Evolutionary conservation across 23 tunicate genomes (phyloP).

Genomic region (Styela plicata): DNA sequence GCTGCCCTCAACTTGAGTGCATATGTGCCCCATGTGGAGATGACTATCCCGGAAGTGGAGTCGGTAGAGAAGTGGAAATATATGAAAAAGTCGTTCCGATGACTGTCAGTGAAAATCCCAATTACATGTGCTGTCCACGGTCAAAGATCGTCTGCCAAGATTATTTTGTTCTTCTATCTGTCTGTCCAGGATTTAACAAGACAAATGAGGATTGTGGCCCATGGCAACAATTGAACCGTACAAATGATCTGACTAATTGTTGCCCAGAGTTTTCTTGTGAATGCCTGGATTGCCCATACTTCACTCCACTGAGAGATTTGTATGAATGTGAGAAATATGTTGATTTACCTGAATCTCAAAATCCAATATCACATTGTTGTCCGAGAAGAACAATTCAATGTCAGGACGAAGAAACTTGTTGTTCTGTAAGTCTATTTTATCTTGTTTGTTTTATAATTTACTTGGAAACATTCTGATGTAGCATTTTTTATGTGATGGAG

Average conservation of each 20-base stretch:
- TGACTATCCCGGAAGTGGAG: slow-evolving; percentile 23
- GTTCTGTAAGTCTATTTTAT: not conserved
- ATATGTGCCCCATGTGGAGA: slow-evolving; percentile 33
- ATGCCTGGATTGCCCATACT: slow-evolving; percentile 31
- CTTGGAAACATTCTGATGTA: too few species aligned
- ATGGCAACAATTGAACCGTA: slow-evolving; percentile 23
- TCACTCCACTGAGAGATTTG: not conserved
- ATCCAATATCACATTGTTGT: slow-evolving; percentile 11
- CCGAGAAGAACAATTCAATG: slow-evolving; percentile 1
- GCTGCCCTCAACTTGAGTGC: slow-evolving; percentile 33
- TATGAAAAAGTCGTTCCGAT: slow-evolving; percentile 17
- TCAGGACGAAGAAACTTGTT: not conserved
- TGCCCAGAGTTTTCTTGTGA: slow-evolving; percentile 40
- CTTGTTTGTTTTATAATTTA: too few species aligned
- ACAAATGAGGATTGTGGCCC: slow-evolving; percentile 20
- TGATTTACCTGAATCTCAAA: not conserved
- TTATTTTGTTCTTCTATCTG: not conserved
- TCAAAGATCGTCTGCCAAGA: slow-evolving; percentile 27
- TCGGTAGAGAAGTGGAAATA: slow-evolving; percentile 17
- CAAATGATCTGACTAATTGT: slow-evolving; percentile 21
- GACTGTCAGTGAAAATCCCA: slow-evolving; percentile 27
- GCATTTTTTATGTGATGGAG: too few species aligned
- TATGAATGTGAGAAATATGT: slow-evolving; percentile 8
- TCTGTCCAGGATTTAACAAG: not conserved
- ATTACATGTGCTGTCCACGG: slow-evolving; percentile 36